Evolutionary conservation across 2,113 vertebrate genomes (phyloP), one percentile per base, ranked within the genome.

Genomic region (Anguilla rostrata): DNA sequence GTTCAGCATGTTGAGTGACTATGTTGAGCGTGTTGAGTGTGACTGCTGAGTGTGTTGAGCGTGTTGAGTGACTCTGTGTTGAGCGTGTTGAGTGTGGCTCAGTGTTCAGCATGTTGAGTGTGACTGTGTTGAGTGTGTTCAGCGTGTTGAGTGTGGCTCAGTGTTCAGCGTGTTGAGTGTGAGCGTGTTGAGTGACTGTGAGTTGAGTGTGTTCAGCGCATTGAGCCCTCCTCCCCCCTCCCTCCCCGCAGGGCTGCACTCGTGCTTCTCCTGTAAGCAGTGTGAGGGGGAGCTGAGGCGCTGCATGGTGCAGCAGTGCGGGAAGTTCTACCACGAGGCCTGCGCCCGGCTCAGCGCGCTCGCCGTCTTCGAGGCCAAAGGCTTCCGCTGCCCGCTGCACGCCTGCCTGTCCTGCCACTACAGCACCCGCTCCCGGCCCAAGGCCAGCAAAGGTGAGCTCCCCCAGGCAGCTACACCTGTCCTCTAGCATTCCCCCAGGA

Each of bases 341-440:
- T 99, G 98, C 46, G 96, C 97, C 87, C 94, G 95, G 71, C 96
- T 96, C 87, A 97, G 93, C 81, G 95, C 96, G 0, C 95, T 98
- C 78, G 95, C 97, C 0, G 95, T 98, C 71, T 98, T 99, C 40
- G 97, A 99, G 90, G 97, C 96, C 93, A 96, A 97, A 71, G 98
- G 98, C 60, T 97, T 99, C 86, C 98, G 98, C 84, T 99, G 98
- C 90, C 98, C 98, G 0, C 96, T 99, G 0, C 98, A 99, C 94
- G 94, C 95, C 91, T 99, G 98, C 89, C 94, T 97, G 11, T 98
- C 96, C 92, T 99, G 98, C 92, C 95, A 97, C 86, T 96, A 96
- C 40, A 95, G 96, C 86, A 95, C 95, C 92, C 96, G 96, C 82
- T 95, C 95, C 41, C 96, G 96, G 88, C 96, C 95, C 43, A 96